A percentile compares a stretch with the other conserved stretches of the same genome.
Conservation (phyloP, 2,888 invertebrate species). For the Cheilosia impressa region DNA sequence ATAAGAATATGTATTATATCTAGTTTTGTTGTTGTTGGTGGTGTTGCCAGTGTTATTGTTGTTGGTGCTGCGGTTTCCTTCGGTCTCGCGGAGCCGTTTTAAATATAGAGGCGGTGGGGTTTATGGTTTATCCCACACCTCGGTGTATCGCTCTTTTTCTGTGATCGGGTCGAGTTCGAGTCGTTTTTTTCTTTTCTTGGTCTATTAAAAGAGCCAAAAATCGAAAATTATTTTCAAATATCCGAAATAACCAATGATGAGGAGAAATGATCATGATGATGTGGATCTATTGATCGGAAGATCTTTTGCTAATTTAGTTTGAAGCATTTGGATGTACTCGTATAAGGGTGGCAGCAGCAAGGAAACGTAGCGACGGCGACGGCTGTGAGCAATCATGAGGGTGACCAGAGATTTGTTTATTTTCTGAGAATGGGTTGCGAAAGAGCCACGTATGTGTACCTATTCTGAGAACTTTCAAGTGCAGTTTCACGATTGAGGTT, state of each 20-base stretch:
- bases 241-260: conserved; percentile 66
- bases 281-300: conserved; percentile 46
- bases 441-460: too few relatives aligned
- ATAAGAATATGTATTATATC: conserved; percentile 74
- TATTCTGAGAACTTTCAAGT: too few relatives aligned
- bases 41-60: conserved; percentile 25
- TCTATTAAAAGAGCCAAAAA: conserved; percentile 62
- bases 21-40: conserved; percentile 40
- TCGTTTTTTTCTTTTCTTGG: conserved; percentile 11
- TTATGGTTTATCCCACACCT: conserved; percentile 57
- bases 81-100: conserved; percentile 51
- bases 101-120: conserved; percentile 66
- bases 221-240: conserved; percentile 71
- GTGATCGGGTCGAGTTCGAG: conserved; percentile 34
- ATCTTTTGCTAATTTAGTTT: conserved; percentile 23
- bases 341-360: conserved; percentile 10
- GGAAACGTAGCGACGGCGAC: not conserved
- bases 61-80: conserved; percentile 52
- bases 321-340: not conserved
- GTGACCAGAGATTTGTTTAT: not conserved
- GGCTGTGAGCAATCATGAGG: not conserved
- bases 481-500: too few relatives aligned
- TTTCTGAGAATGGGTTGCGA: too few relatives aligned
- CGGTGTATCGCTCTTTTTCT: conserved; percentile 49
- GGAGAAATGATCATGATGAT: conserved; percentile 40